A percentile compares a stretch with the other conserved stretches of the same genome.
Conservation (phyloP, 2,888 invertebrate species). For the Carpatolechia fugitivella region DNA sequence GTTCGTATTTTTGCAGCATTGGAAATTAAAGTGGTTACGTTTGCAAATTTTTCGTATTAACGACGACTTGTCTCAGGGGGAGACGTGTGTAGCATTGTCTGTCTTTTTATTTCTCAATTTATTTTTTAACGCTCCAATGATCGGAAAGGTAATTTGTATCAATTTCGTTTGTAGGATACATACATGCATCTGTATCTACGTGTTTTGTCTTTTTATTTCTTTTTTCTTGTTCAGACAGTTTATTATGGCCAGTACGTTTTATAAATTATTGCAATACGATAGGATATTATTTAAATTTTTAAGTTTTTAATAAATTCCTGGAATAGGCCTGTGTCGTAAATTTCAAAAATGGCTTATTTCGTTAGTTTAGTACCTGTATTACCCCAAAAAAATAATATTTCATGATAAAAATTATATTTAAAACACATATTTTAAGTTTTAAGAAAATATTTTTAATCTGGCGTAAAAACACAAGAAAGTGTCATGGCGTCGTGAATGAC, state of each 20-base stretch:
- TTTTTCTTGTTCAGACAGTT: not conserved
- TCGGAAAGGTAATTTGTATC: constrained; percentile 59
- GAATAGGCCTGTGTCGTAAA: not conserved
- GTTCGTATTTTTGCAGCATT: not conserved
- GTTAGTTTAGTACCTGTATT: no score
- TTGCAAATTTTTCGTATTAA: not conserved
- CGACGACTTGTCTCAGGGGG: constrained; percentile 40
- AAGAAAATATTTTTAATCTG: no score
- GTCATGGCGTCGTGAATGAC: no score
- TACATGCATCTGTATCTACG: constrained; percentile 9
- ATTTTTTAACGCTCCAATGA: constrained; percentile 59
- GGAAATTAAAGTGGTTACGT: not conserved
- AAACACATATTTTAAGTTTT: no score
- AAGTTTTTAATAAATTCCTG: not conserved
- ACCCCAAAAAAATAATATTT: no score
- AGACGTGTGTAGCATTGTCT: constrained; percentile 50
- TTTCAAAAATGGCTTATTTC: no score
- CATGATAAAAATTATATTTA: no score
- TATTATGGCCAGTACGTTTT: constrained; percentile 1
- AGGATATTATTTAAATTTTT: not conserved
- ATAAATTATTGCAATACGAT: not conserved
- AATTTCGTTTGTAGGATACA: constrained; percentile 37
- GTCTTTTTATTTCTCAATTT: constrained; percentile 50
- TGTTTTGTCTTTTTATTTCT: not conserved
- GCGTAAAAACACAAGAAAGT: no score